Conservation (phyloP, 2,888 invertebrate genomes). For the Leucoptera coffeella region DNA sequence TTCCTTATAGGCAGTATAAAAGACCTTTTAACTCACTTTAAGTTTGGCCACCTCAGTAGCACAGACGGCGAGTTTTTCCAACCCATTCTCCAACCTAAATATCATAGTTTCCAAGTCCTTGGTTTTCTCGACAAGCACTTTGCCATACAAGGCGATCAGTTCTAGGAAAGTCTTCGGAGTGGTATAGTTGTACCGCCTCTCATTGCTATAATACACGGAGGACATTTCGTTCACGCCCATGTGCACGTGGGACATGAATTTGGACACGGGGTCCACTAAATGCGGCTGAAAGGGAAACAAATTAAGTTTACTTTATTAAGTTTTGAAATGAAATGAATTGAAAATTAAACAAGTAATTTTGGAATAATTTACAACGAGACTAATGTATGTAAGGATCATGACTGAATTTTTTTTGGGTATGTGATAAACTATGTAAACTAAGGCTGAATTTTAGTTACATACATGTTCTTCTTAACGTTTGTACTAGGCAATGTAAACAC, state of each 20-base stretch:
- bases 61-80: slow-evolving; percentile 81
- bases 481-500: no score
- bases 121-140: slow-evolving; percentile 62
- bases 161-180: slow-evolving; percentile 95
- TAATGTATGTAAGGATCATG: no score
- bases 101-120: slow-evolving; percentile 69
- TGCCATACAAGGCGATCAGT: slow-evolving; percentile 77
- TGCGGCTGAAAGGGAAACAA: slow-evolving; percentile 32
- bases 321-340: no score
- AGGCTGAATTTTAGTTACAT: no score
- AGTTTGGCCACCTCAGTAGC: slow-evolving; percentile 80
- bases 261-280: slow-evolving; percentile 61
- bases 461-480: no score
- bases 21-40: slow-evolving; percentile 58
- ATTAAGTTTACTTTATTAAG: no score
- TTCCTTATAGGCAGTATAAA: no score
- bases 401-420: no score
- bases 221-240: slow-evolving; percentile 84
- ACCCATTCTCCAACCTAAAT: slow-evolving; percentile 74
- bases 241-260: slow-evolving; percentile 90
- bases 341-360: no score
- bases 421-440: no score
- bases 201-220: slow-evolving; percentile 70
- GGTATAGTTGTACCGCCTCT: slow-evolving; percentile 89
- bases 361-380: no score